Percentiles rank a stretch among this genome's conserved stretches.
phyloP scores from a whole-genome alignment of 2,888 invertebrate species.

The Brachyopa scutellaris region DNA sequence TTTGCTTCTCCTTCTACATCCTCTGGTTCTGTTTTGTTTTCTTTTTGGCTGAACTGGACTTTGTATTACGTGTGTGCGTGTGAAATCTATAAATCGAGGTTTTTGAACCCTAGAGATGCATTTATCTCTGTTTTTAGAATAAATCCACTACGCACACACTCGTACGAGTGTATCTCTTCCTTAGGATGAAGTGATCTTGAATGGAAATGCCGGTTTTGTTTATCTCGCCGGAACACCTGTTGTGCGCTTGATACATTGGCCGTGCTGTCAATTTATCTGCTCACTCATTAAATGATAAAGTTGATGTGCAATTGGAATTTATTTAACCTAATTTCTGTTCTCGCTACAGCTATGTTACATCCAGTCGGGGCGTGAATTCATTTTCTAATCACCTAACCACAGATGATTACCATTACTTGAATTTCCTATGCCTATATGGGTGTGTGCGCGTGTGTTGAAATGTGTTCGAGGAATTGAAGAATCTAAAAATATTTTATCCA shows the following conservation, averaged over 20 bases:
- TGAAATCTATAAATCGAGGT: slow-evolving; percentile 35
- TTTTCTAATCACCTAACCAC: slow-evolving; percentile 28
- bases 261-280: slow-evolving; percentile 1
- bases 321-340: slow-evolving; percentile 53
- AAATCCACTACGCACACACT: neutral
- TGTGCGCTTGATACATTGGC: slow-evolving; percentile 16
- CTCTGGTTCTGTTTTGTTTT: neutral
- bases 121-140: neutral
- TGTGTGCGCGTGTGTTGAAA: neutral
- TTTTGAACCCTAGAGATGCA: slow-evolving; percentile 37
- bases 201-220: slow-evolving; percentile 3
- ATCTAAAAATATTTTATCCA: slow-evolving; percentile 62
- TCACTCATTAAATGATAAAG: slow-evolving; percentile 10
- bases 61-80: slow-evolving; percentile 15
- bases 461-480: slow-evolving; percentile 8
- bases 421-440: neutral
- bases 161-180: neutral
- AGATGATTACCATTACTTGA: slow-evolving; percentile 22
- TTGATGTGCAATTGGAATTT: slow-evolving; percentile 27
- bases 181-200: neutral
- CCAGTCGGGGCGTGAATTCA: slow-evolving; percentile 20
- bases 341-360: too few relatives aligned
- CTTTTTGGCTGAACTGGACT: slow-evolving; percentile 10
- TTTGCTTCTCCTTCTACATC: neutral
- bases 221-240: slow-evolving; percentile 46